Percentiles rank a stretch among this genome's conserved stretches.
These are phyloP conservation scores for Popillia japonica DNA, from an alignment of 1,140 invertebrate genomes.

Conservation along the genomic window DNA sequence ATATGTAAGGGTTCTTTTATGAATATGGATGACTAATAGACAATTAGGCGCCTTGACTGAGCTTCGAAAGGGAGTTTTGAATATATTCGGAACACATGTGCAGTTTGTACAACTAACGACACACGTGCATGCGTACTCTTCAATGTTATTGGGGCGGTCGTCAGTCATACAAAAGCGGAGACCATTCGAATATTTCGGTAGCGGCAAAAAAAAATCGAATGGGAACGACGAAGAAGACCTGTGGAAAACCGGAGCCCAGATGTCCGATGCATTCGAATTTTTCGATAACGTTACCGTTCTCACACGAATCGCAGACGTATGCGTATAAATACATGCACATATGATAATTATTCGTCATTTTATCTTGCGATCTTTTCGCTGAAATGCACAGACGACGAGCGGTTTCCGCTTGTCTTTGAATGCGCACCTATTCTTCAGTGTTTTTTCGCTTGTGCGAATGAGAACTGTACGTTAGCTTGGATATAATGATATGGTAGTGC, in stretches of 20 bases:
- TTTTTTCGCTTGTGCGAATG: not conserved
- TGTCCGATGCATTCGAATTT: conserved; percentile 15
- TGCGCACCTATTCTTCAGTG: not conserved
- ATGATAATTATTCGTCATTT: conserved; percentile 21
- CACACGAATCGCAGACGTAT: not conserved
- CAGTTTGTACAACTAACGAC: conserved; percentile 29
- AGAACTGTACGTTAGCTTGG: not conserved
- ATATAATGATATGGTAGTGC: not conserved
- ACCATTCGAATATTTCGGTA: not conserved
- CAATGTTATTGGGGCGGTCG: conserved; percentile 36
- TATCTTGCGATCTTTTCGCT: conserved; percentile 12
- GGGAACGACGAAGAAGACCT: not conserved
- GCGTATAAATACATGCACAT: not conserved
- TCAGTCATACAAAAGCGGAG: conserved; percentile 9
- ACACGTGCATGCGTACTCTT: conserved; percentile 39
- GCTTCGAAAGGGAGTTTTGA: conserved; percentile 34
- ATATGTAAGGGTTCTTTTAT: conserved; percentile 41
- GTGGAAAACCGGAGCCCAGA: not conserved
- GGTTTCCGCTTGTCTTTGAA: conserved; percentile 9
- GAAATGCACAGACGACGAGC: not conserved
- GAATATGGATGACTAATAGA: conserved; percentile 45
- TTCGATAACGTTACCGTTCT: conserved; percentile 1
- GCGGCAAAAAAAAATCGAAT: conserved; percentile 8
- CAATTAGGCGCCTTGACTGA: conserved; percentile 44
- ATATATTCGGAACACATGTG: conserved; percentile 43